Base-by-base conservation (phyloP, 1,140 invertebrate genomes). In the Solenopsis fugax region DNA sequence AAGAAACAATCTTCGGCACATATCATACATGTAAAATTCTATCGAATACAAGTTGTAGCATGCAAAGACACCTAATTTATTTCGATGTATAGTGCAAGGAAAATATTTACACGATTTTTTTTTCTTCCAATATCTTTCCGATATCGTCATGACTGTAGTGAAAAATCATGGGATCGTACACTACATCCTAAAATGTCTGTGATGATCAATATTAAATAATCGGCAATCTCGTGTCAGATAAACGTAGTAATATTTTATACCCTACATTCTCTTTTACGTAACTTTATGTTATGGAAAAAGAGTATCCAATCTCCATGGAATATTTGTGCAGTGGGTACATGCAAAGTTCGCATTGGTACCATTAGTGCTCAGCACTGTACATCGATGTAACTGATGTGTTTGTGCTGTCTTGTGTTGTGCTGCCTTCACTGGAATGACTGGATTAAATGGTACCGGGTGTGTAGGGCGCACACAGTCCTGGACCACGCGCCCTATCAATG, bases 391-490 rank as follows among this genome's bases (percentile, higher is more conserved):
- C 90, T 92, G 89, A 94, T 85, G 89, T 73, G 91, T 91, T 90
- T 92, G 86, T 94, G 90, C 93, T 94, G 92, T 94, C 92, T 95
- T 95, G 92, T 94, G 93, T 94, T 94, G 93, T 93, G 94, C 94
- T 94, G 94, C 94, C 81, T 91, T 93, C 54, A 88, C 91, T 91
- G 93, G 93, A 93, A 93, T 92, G 80, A 90, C 88, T 41, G 94
- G 91, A 91, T 91, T 92, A 92, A 87, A 91, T 93, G 88, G 87
- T 92, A 87, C 85, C 90, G 90, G 90, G 89, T 90, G 94, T 96
- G 24, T 72, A 98, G 98, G 98, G 98, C 95, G 97, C 97, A 93
- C 97, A 97, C 94, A 98, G 98, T 95, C 98, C 98, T 95, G 98
- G 97, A 96, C 97, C 97, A 94, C 97, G 98, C 94, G 97, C 97